Percentiles rank a stretch among this genome's conserved stretches.
Conservation (phyloP, 2,113 vertebrate species). For the Leptocoma aspasia region DNA sequence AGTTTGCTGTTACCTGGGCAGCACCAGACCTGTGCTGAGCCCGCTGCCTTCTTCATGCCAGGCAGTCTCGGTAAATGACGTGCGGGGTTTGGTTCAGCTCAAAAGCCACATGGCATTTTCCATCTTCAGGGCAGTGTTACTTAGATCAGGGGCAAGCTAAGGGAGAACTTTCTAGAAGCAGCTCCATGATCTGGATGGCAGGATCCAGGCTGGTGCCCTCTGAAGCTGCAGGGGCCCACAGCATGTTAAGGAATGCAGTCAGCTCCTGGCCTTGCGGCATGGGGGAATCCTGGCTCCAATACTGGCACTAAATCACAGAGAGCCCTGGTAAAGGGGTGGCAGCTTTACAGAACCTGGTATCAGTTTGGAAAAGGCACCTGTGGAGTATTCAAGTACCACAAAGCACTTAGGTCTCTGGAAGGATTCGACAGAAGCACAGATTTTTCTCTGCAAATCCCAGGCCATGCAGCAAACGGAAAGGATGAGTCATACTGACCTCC, state of each 20-base stretch:
- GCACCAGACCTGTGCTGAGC: background rate
- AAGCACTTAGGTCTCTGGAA: background rate
- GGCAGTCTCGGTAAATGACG: background rate
- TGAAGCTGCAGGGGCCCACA: background rate
- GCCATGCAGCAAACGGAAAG: constrained; percentile 4
- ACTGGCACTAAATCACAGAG: background rate
- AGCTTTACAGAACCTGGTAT: background rate
- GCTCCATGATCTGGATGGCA: background rate
- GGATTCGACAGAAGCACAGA: background rate
- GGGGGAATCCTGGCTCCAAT: background rate
- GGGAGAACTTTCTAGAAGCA: background rate
- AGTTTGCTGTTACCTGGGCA: background rate
- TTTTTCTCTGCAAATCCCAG: background rate
- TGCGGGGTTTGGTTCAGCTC: background rate
- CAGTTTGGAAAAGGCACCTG: background rate
- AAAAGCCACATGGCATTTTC: background rate
- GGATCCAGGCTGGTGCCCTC: background rate
- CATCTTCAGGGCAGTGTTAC: background rate
- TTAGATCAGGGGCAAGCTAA: background rate
- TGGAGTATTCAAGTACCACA: background rate
- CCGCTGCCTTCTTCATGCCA: background rate
- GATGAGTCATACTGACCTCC: constrained; percentile 44
- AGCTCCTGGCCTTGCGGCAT: background rate
- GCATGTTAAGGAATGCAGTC: background rate
- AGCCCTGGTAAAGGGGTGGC: background rate